Percentiles rank a stretch among this genome's conserved stretches.
Evolutionary conservation across 2,888 invertebrate species (phyloP).

Genomic region (Drosophila stalkeri): DNA sequence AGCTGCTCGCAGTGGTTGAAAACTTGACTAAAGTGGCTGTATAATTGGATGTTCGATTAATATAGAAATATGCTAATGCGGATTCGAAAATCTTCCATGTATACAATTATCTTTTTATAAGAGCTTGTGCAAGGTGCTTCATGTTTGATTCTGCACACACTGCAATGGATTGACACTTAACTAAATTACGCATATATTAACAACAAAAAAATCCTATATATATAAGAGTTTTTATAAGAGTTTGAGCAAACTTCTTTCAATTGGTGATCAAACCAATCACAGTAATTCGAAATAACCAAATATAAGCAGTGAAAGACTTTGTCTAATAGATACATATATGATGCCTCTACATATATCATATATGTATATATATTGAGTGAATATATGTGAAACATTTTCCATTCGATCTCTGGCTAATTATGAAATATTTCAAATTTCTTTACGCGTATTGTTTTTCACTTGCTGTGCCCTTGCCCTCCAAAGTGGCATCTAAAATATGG

Average conservation of each 20-base stretch:
- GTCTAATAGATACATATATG: too few relatives aligned
- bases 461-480: constrained; percentile 38
- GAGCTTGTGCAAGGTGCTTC: too few relatives aligned
- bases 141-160: not conserved
- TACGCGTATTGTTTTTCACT: constrained; percentile 21
- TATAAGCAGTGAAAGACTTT: not conserved
- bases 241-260: not conserved
- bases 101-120: too few relatives aligned
- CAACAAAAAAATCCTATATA: too few relatives aligned
- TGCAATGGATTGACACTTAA: not conserved
- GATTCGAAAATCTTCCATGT: too few relatives aligned
- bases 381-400: not conserved
- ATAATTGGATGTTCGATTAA: too few relatives aligned
- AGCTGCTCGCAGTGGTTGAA: too few relatives aligned
- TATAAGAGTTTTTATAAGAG: not conserved
- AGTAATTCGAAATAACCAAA: not conserved
- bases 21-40: not conserved
- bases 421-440: constrained; percentile 17
- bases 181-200: not conserved
- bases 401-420: constrained; percentile 20
- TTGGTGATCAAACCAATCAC: not conserved
- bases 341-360: too few relatives aligned
- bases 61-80: too few relatives aligned
- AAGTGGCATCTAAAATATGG: constrained; percentile 38
- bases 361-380: not conserved